Conservation (phyloP, 2,888 invertebrate genomes). For the Abscondita cerata region DNA sequence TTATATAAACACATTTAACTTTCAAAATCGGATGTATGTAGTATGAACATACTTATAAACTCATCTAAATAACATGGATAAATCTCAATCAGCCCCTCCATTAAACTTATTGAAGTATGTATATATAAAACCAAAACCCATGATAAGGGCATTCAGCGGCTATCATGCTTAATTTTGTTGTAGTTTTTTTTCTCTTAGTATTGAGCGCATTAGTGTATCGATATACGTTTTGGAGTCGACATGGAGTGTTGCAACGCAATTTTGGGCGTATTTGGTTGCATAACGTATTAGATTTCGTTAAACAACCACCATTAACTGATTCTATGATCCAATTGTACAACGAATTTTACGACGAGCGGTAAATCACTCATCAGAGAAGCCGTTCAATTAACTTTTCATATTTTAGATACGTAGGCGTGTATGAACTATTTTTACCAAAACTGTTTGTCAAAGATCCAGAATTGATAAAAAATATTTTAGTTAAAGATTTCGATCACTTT, state of each 20-base stretch:
- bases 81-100: no score
- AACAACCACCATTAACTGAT: constrained; percentile 24
- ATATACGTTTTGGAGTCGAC: constrained; percentile 30
- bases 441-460: constrained; percentile 47
- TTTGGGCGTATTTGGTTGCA: constrained; percentile 27
- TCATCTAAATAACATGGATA: no score
- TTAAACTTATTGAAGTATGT: no score
- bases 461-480: constrained; percentile 52
- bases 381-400: neutral
- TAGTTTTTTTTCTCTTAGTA: constrained; percentile 2
- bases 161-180: neutral
- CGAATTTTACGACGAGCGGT: constrained; percentile 40
- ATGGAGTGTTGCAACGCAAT: constrained; percentile 23
- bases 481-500: constrained; percentile 56
- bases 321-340: constrained; percentile 37
- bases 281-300: constrained; percentile 22
- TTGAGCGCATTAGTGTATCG: constrained; percentile 13
- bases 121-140: no score
- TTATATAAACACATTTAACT: no score
- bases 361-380: constrained; percentile 7
- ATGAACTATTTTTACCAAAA: constrained; percentile 40
- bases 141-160: no score
- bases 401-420: constrained; percentile 44
- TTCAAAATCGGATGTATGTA: no score
- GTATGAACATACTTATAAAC: no score